These are phyloP conservation scores for Octodonta nipae DNA, from an alignment of 2,888 invertebrate genomes.

Conservation along the genomic window DNA sequence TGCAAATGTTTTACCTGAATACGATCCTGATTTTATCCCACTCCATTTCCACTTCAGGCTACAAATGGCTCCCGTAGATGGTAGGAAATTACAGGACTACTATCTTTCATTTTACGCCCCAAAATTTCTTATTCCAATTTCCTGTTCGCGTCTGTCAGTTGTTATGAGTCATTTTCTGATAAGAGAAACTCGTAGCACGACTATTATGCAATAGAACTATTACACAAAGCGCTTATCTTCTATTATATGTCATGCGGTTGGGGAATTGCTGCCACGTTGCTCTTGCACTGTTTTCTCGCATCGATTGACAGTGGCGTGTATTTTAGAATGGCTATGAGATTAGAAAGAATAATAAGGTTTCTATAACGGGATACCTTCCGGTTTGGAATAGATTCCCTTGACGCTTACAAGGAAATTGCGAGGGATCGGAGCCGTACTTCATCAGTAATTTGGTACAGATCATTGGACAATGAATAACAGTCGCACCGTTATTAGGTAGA, in stretches of 20 bases:
- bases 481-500: too few species aligned
- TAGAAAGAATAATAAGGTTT: too few species aligned
- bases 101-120: slow-evolving; percentile 66
- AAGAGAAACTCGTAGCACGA: slow-evolving; percentile 39
- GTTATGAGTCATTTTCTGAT: slow-evolving; percentile 63
- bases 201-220: slow-evolving; percentile 41
- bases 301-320: too few species aligned
- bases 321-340: too few species aligned
- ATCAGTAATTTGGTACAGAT: too few species aligned
- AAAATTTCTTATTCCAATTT: slow-evolving; percentile 68
- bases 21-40: slow-evolving; percentile 3
- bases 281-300: too few species aligned
- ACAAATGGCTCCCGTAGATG: slow-evolving; percentile 29
- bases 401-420: too few species aligned
- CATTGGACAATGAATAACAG: too few species aligned
- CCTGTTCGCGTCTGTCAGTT: slow-evolving; percentile 44
- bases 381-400: too few species aligned
- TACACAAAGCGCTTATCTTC: slow-evolving; percentile 37
- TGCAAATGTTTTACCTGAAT: too few species aligned
- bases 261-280: slow-evolving; percentile 18
- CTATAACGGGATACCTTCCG: too few species aligned
- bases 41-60: slow-evolving; percentile 23
- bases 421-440: too few species aligned
- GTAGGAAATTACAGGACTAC: slow-evolving; percentile 61
- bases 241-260: slow-evolving; percentile 37